Evolutionary conservation across 2,113 vertebrate species (phyloP), one percentile per base, ranked within the genome.

Genomic region (Ptilonorhynchus violaceus): DNA sequence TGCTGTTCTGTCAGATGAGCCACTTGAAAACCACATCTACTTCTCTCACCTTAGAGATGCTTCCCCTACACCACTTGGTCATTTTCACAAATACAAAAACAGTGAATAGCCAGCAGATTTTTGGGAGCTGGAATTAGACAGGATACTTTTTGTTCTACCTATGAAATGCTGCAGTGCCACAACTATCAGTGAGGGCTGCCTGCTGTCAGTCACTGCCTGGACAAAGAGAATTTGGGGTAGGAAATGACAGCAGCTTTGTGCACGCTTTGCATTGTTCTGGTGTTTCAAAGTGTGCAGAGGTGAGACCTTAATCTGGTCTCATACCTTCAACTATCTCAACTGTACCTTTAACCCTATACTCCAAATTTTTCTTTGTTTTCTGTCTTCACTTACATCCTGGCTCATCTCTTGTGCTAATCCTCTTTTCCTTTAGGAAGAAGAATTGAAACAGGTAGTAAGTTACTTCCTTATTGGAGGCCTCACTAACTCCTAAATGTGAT

Each of bases 381-480:
- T 96, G 1, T 89, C 74, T 93, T 70, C 17, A 8, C 39, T 63
- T 92, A 83, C 81, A 93, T 89, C 88, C 78, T 94, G 85, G 79
- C 92, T 97, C 88, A 97, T 96, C 90, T 98, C 96, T 96, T 97
- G 31, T 96, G 93, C 97, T 96, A 93, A 95, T 98, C 97, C 97
- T 90, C 97, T 98, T 97, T 98, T 98, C 97, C 98, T 98, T 98
- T 98, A 99, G 98, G 99, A 99, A 97, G 99, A 99, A 98, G 99
- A 99, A 97, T 89, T 97, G 97, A 99, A 98, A 97, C 98, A 98
- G 98, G 98, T 98, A 98, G 98, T 99, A 98, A 98, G 98, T 99
- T 97, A 82, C 94, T 91, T 96, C 66, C 79, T 86, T 96, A 74
- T 64, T 96, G 96, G 92, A 97, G 97, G 88, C 91, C 88, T 97